Percentiles rank a stretch among this genome's conserved stretches.
These are phyloP conservation scores for Megalurothrips usitatus DNA, from an alignment of 2,888 invertebrate genomes.

Conservation along the genomic window DNA sequence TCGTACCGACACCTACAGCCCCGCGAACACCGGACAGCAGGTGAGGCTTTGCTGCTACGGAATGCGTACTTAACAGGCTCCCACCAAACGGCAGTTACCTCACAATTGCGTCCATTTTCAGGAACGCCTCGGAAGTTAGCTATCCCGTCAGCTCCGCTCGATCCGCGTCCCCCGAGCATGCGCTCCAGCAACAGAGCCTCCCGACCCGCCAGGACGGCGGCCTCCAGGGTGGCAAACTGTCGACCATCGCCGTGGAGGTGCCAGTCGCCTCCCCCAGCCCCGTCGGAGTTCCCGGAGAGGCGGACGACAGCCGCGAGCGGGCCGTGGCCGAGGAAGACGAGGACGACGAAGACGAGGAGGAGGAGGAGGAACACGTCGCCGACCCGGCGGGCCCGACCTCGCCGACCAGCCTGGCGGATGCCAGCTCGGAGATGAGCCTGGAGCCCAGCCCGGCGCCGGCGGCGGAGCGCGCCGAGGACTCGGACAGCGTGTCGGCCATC, in stretches of 20 bases:
- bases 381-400: not conserved
- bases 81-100: conserved; percentile 35
- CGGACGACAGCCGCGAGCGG: not conserved
- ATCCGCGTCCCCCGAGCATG: conserved; percentile 1
- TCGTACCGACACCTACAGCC: conserved; percentile 58
- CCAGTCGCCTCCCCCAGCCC: not conserved
- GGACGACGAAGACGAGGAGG: not conserved
- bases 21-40: conserved; percentile 55
- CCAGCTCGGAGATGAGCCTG: not conserved
- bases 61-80: conserved; percentile 32
- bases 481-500: conserved; percentile 15
- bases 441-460: not conserved
- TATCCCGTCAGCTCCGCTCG: conserved; percentile 39
- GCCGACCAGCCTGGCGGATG: not conserved
- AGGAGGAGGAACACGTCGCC: not conserved
- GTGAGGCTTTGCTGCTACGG: conserved; percentile 33
- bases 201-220: not conserved
- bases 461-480: conserved; percentile 17
- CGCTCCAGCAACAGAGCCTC: not conserved
- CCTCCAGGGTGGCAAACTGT: not conserved
- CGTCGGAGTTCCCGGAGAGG: not conserved
- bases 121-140: conserved; percentile 39
- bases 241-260: conserved; percentile 10
- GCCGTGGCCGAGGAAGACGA: not conserved
- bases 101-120: conserved; percentile 32